phyloP scores from a whole-genome alignment of 2,888 invertebrate genomes.

The Drosophila paranaensis region DNA sequence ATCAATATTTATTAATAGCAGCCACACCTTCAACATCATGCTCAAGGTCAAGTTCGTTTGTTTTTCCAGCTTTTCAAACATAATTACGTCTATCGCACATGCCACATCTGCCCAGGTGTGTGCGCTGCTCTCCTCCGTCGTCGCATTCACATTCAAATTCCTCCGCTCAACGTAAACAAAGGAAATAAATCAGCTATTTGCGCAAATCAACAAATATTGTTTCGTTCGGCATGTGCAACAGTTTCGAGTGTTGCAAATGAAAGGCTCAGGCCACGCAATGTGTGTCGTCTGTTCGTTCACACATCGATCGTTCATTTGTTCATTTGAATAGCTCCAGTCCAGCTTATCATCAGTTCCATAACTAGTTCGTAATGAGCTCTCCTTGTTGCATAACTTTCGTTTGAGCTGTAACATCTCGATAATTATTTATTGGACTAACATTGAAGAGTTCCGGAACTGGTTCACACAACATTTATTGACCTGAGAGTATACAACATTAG shows the following conservation, averaged over 20 bases:
- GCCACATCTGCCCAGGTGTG: constrained; percentile 18
- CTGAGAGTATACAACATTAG: too few species aligned
- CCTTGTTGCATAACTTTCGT: background rate
- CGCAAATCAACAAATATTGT: constrained; percentile 9
- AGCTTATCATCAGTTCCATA: too few species aligned
- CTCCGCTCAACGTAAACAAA: constrained; percentile 2
- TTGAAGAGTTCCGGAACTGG: background rate
- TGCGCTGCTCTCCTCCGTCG: background rate
- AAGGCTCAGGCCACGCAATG: constrained; percentile 1
- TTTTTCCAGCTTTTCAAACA: constrained; percentile 41
- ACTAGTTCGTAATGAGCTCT: background rate
- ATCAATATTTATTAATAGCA: constrained; percentile 39
- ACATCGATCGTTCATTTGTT: background rate
- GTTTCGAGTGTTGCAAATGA: constrained; percentile 4
- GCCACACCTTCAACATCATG: constrained; percentile 25
- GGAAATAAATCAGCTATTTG: constrained; percentile 14
- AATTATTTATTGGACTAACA: too few species aligned
- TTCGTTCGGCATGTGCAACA: background rate
- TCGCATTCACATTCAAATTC: constrained; percentile 2
- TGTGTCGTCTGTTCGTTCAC: background rate
- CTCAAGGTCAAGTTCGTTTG: constrained; percentile 54
- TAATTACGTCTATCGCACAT: constrained; percentile 50
- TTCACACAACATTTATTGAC: background rate
- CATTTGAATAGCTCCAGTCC: too few species aligned
- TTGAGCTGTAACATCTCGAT: background rate